Percentiles rank a stretch among this genome's conserved stretches.
phyloP scores from a whole-genome alignment of 1,140 invertebrate genomes.

The Rhyacophila brunnea region DNA sequence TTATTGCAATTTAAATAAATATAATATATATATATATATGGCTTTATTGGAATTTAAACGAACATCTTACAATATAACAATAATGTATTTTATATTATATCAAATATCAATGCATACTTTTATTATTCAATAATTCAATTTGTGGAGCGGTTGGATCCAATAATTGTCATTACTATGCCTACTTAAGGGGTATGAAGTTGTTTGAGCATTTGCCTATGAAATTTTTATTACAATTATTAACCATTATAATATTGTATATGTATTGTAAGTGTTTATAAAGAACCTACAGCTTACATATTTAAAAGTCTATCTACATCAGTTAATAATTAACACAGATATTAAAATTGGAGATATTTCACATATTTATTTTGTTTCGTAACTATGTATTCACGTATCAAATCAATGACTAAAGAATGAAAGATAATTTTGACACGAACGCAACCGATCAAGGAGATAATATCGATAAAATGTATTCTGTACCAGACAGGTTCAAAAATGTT shows the following conservation, averaged over 20 bases:
- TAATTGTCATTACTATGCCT: constrained; percentile 20
- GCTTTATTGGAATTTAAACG: too few relatives aligned
- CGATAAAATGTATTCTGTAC: too few relatives aligned
- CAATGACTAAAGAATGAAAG: too few relatives aligned
- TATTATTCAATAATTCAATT: not conserved
- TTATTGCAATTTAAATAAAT: too few relatives aligned
- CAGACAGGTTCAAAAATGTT: too few relatives aligned
- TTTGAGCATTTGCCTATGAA: constrained; percentile 28
- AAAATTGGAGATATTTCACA: too few relatives aligned
- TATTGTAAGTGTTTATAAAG: not conserved
- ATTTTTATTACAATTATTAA: constrained; percentile 24
- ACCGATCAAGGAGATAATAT: too few relatives aligned
- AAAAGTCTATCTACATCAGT: constrained; percentile 19
- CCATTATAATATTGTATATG: not conserved
- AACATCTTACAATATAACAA: not conserved
- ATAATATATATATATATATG: too few relatives aligned
- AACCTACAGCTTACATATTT: not conserved
- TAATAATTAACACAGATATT: not conserved
- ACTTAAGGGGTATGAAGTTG: constrained; percentile 23
- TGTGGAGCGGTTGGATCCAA: not conserved
- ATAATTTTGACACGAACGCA: too few relatives aligned
- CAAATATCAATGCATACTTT: constrained; percentile 4
- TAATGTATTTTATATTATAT: constrained; percentile 1
- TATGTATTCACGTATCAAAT: too few relatives aligned
- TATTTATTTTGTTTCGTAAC: too few relatives aligned